A percentile compares a stretch with the other conserved stretches of the same genome.
Evolutionary conservation across 2,888 invertebrate species (phyloP).

Genomic region (Gerris lacustris): DNA sequence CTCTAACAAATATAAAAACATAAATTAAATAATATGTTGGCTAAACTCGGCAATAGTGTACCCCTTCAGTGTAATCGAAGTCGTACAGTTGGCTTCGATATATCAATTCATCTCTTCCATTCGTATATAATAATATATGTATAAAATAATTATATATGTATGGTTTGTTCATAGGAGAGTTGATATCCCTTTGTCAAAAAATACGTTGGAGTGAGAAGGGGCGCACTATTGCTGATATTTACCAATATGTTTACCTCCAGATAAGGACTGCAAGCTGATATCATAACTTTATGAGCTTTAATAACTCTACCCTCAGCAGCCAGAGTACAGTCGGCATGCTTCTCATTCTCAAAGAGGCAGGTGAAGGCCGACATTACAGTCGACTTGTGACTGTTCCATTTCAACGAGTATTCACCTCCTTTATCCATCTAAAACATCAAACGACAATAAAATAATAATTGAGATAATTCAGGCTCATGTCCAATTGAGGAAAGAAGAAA

Average conservation of each 20-base stretch:
- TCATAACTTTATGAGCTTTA: constrained; percentile 87
- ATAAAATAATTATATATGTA: too few relatives aligned
- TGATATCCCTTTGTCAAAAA: too few relatives aligned
- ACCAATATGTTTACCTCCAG: constrained; percentile 38
- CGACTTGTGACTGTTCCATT: constrained; percentile 91
- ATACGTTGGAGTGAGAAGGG: too few relatives aligned
- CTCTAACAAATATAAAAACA: not conserved
- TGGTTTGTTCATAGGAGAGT: too few relatives aligned
- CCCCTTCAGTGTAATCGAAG: too few relatives aligned
- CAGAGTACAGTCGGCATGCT: constrained; percentile 83
- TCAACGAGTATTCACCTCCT: constrained; percentile 83
- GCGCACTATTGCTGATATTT: too few relatives aligned
- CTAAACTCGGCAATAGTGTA: too few relatives aligned
- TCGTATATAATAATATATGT: too few relatives aligned
- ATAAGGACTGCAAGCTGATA: constrained; percentile 56
- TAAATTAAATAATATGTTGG: not conserved
- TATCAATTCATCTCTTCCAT: too few relatives aligned
- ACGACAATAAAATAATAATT: not conserved
- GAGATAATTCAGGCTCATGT: too few relatives aligned
- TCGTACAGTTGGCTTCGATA: too few relatives aligned
- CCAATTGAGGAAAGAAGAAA: too few relatives aligned
- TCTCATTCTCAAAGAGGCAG: constrained; percentile 77
- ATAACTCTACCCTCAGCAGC: constrained; percentile 84
- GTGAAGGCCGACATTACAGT: constrained; percentile 85
- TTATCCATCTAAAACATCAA: constrained; percentile 25